Base-by-base conservation (phyloP, 2,113 vertebrate genomes). In the Gymnocephalus cernua region DNA sequence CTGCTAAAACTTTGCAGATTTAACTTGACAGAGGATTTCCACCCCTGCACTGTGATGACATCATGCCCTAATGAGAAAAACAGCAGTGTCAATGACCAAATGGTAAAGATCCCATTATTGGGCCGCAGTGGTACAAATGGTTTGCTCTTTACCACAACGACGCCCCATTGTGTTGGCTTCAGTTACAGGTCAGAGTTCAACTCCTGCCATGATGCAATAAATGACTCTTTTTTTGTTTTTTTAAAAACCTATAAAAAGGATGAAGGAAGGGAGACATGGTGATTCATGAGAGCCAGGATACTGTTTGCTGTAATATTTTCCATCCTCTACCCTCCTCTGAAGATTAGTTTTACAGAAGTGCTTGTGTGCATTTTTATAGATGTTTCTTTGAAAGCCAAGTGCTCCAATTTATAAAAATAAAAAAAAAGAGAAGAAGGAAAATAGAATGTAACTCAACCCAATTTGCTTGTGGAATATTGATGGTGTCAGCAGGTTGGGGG, bases 121-220 rank as follows among this genome's bases (percentile, higher is more conserved):
- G 66, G 58, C 72, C 9, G 62, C 50, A 70, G 76, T n/a, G 29
- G 53, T 74, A 61, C 48, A 73, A 90, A 86, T 71, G 78, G 75
- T 70, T 82, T 51, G 77, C 62, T 84, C 73, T 80, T 56, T 56
- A 50, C 62, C 58, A 67, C 77, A 76, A 59, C 86, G 85, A 87
- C 86, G 62, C 82, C 88, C 83, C 44, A 44, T 65, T 59, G 56
- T 61, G 74, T 63, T 72, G 65, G 58, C 74, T 66, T 74, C 57
- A 69, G 71, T 71, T 35, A 69, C 79, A 68, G 88, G 79, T 91
- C 88, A 92, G 54, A 85, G 92, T 69, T 88, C 71, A 90, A 70
- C 65, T 86, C 47, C 71, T 85, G 69, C 74, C 32, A 0, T 62
- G 50, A 57, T 45, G 63, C 73, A 85, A 72, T 74, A 85, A 72